phyloP scores from a whole-genome alignment of 1,140 invertebrate genomes.

The Spodoptera litura region DNA sequence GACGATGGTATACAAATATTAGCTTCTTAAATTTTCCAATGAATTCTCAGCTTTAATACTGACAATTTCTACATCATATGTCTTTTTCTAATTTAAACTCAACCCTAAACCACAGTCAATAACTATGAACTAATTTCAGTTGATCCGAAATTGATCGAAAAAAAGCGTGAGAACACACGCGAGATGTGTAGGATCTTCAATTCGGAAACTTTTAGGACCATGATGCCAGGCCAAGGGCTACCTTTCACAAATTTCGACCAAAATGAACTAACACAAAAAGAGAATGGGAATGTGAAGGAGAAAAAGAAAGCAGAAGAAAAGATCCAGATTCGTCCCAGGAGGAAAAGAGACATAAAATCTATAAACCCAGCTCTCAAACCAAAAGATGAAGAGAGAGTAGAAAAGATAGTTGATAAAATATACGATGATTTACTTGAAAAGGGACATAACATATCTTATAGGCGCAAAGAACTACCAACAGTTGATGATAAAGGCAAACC shows the following conservation, averaged over 20 bases:
- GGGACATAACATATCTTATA: constrained; percentile 63
- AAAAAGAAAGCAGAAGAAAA: background rate
- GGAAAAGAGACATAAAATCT: constrained; percentile 56
- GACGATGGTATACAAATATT: too few species aligned
- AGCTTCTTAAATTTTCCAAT: too few species aligned
- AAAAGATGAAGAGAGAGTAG: constrained; percentile 62
- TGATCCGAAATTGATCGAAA: constrained; percentile 68
- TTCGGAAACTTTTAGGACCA: constrained; percentile 57
- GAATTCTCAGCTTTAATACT: too few species aligned
- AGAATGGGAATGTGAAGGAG: background rate
- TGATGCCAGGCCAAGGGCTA: background rate
- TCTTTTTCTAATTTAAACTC: too few species aligned
- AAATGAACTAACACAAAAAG: background rate
- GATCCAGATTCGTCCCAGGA: constrained; percentile 45
- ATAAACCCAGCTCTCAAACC: constrained; percentile 56
- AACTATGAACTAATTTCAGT: constrained; percentile 57
- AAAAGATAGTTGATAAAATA: constrained; percentile 73
- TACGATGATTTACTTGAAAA: constrained; percentile 72
- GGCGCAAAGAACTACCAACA: constrained; percentile 11
- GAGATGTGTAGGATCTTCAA: constrained; percentile 77
- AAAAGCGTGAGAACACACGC: constrained; percentile 73
- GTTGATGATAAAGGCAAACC: background rate
- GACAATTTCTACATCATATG: too few species aligned
- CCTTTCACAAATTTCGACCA: background rate
- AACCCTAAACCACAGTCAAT: background rate